These are phyloP conservation scores for Sebastes reedi DNA, from an alignment of 2,797 vertebrate genomes.

Conservation along the genomic window DNA sequence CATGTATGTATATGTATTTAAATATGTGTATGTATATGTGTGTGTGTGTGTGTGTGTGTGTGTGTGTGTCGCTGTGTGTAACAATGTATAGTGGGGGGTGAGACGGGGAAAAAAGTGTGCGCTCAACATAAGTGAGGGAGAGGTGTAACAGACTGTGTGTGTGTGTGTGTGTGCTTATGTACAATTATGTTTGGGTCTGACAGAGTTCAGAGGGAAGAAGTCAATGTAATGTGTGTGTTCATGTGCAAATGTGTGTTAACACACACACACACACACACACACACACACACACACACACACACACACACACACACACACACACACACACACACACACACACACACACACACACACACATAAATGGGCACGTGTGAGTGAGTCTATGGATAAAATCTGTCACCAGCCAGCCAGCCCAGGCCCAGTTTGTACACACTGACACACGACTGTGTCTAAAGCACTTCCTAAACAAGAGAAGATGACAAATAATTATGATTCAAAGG, in stretches of 20 bases:
- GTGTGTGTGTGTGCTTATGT: slow-evolving; percentile 35
- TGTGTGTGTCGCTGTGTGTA: slow-evolving; percentile 1
- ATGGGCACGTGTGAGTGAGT: slow-evolving; percentile 41
- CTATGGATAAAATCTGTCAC: slow-evolving; percentile 47
- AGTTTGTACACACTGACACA: slow-evolving; percentile 53
- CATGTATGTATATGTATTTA: slow-evolving; percentile 23
- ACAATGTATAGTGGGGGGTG: slow-evolving; percentile 1
- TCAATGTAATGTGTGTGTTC: slow-evolving; percentile 21
- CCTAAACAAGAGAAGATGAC: slow-evolving; percentile 45
- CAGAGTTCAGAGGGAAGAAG: slow-evolving; percentile 6
- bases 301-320: background rate
- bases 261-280: background rate
- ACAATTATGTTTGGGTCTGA: slow-evolving; percentile 41
- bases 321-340: background rate
- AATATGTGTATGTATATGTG: background rate
- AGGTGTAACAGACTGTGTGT: slow-evolving; percentile 54
- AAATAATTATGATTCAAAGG: slow-evolving; percentile 36
- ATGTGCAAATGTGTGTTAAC: slow-evolving; percentile 52
- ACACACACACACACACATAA: background rate
- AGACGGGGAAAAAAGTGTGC: slow-evolving; percentile 5
- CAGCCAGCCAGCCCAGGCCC: slow-evolving; percentile 47
- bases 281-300: background rate
- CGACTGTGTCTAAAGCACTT: slow-evolving; percentile 66
- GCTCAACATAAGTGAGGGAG: slow-evolving; percentile 7
- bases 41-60: slow-evolving; percentile 10